Percentiles rank a stretch among this genome's conserved stretches.
Conservation (phyloP, 2,797 vertebrate genomes). For the Cynopterus sphinx region DNA sequence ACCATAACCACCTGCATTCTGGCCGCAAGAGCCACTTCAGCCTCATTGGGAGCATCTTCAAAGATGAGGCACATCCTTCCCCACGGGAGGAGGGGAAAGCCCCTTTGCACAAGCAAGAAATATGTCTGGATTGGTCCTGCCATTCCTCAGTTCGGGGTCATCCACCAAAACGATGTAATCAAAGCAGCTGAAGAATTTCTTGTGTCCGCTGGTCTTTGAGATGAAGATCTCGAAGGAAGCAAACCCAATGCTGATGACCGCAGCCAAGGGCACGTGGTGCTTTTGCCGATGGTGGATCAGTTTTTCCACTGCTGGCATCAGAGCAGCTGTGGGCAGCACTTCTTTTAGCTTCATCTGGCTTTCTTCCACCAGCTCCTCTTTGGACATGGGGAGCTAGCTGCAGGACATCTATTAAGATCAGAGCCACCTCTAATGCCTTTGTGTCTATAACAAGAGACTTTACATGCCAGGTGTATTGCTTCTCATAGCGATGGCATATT, state of each 20-base stretch:
- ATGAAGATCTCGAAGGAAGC: conserved; percentile 82
- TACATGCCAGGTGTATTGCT: conserved; percentile 91
- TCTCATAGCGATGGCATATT: conserved; percentile 63
- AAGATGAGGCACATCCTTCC: conserved; percentile 92
- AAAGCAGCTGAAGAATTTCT: conserved; percentile 90
- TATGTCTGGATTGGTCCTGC: conserved; percentile 91
- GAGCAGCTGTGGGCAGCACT: conserved; percentile 65
- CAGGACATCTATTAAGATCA: conserved; percentile 86
- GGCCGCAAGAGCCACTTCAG: conserved; percentile 88
- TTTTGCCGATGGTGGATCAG: conserved; percentile 89
- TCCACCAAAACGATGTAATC: conserved; percentile 92
- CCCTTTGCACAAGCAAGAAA: conserved; percentile 91
- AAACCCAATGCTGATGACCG: conserved; percentile 90
- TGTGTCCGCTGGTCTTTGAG: conserved; percentile 89
- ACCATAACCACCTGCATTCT: conserved; percentile 97
- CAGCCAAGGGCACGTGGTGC: conserved; percentile 88
- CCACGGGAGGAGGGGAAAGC: conserved; percentile 85
- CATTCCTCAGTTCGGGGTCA: conserved; percentile 89
- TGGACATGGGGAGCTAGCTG: conserved; percentile 91
- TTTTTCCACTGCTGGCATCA: conserved; percentile 92
- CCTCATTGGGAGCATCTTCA: conserved; percentile 93
- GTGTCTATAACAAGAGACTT: conserved; percentile 91
- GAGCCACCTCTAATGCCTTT: conserved; percentile 87
- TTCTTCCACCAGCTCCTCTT: conserved; percentile 89
- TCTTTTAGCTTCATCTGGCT: conserved; percentile 85